A percentile compares a stretch with the other conserved stretches of the same genome.
phyloP scores from a whole-genome alignment of 2,888 invertebrate genomes.

The Peribatodes rhomboidaria region DNA sequence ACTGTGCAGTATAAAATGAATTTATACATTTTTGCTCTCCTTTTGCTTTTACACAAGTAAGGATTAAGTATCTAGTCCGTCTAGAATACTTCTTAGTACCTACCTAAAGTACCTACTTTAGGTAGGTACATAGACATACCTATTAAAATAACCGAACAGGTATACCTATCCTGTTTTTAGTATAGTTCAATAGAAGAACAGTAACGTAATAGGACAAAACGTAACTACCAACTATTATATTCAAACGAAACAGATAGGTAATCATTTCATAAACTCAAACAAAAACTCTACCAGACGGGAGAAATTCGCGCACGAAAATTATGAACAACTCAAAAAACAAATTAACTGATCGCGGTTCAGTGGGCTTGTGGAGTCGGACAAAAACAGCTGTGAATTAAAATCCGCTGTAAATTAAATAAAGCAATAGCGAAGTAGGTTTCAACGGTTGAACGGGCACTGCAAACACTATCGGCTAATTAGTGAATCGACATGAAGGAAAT shows the following conservation, averaged over 20 bases:
- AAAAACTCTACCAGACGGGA: conserved; percentile 31
- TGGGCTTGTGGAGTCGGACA: conserved; percentile 55
- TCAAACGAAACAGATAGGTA: conserved; percentile 2
- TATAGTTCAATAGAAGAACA: not conserved
- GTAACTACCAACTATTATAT: conserved; percentile 5
- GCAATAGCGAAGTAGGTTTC: conserved; percentile 72
- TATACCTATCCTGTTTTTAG: no score
- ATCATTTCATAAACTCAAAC: conserved; percentile 22
- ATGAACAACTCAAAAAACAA: conserved; percentile 54
- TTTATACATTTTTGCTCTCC: no score
- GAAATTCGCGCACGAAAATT: conserved; percentile 52
- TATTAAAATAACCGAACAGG: no score
- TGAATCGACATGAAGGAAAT: conserved; percentile 5
- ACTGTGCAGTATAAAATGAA: no score
- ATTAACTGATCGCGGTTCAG: conserved; percentile 57
- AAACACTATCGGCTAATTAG: conserved; percentile 14
- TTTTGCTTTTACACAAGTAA: no score
- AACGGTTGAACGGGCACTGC: conserved; percentile 62
- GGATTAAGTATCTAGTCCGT: no score
- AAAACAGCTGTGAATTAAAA: conserved; percentile 71
- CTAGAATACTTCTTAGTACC: no score
- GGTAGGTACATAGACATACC: no score
- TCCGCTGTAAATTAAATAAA: conserved; percentile 78
- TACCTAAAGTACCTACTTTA: no score
- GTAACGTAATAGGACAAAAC: not conserved